Evolutionary conservation across 2,888 invertebrate species (phyloP).

Genomic region (Cryptocephalus moraei): DNA sequence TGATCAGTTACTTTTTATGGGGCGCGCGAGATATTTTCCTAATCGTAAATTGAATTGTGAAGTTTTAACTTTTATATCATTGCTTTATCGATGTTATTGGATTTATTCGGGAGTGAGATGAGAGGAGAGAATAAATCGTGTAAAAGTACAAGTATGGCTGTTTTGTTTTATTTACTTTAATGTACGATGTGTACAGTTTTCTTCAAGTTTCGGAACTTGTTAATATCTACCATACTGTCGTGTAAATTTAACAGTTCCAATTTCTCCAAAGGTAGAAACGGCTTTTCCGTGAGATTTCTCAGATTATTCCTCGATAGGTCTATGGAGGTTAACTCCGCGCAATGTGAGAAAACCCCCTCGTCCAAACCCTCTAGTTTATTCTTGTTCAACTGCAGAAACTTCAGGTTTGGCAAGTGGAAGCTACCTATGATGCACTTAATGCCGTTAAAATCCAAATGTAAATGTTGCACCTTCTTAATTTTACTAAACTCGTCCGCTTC

Average conservation of each 20-base stretch:
- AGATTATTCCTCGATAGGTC: constrained; percentile 4
- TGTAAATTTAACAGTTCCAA: constrained; percentile 3
- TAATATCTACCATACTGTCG: constrained; percentile 1
- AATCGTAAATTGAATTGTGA: too few species aligned
- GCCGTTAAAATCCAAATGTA: constrained; percentile 3
- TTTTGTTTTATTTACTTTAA: too few species aligned
- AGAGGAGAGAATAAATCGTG: too few species aligned
- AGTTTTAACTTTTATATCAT: too few species aligned
- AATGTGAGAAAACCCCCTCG: not conserved
- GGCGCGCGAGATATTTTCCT: too few species aligned
- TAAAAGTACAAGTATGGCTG: too few species aligned
- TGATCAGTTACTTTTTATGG: too few species aligned
- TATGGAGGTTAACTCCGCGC: constrained; percentile 1
- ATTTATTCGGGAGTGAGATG: too few species aligned
- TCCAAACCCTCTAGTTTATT: constrained; percentile 1
- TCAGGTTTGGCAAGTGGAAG: not conserved
- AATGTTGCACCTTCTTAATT: not conserved
- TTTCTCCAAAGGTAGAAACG: constrained; percentile 1
- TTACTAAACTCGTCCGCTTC: constrained; percentile 3
- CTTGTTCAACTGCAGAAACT: constrained; percentile 2
- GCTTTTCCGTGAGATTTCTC: constrained; percentile 1
- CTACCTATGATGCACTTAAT: not conserved
- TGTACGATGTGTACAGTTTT: too few species aligned
- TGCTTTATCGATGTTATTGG: too few species aligned
- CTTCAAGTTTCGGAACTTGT: not conserved